Evolutionary conservation across 2,888 invertebrate genomes (phyloP).

Genomic region (Adineta ricciae): DNA sequence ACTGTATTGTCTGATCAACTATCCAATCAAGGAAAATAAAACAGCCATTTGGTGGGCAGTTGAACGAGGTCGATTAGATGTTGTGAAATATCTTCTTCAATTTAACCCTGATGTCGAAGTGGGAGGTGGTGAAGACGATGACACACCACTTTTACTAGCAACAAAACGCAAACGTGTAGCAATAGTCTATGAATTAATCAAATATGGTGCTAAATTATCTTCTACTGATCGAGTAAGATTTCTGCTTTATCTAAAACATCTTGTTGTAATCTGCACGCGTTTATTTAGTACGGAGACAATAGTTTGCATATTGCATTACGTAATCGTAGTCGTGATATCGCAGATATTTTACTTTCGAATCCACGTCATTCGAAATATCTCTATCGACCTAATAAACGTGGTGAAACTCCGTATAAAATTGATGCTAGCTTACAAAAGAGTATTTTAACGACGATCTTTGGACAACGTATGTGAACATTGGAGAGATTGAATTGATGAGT

Average conservation of each 20-base stretch:
- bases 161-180: slow-evolving; percentile 59
- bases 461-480: slow-evolving; percentile 60
- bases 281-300: slow-evolving; percentile 69
- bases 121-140: slow-evolving; percentile 24
- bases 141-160: slow-evolving; percentile 32
- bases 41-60: slow-evolving; percentile 90
- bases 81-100: slow-evolving; percentile 68
- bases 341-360: slow-evolving; percentile 81
- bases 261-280: not conserved
- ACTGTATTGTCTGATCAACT: too few species aligned
- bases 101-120: slow-evolving; percentile 88
- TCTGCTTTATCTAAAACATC: not conserved
- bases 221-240: slow-evolving; percentile 55
- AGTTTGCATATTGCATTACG: slow-evolving; percentile 89
- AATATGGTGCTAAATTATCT: slow-evolving; percentile 81
- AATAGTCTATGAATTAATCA: slow-evolving; percentile 76
- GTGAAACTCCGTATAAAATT: slow-evolving; percentile 93
- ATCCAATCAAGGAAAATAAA: slow-evolving; percentile 66
- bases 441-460: slow-evolving; percentile 86
- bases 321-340: slow-evolving; percentile 65
- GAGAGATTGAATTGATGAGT: not conserved
- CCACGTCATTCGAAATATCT: slow-evolving; percentile 87
- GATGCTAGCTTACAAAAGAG: slow-evolving; percentile 88
- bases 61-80: slow-evolving; percentile 78
- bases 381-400: slow-evolving; percentile 81